These are phyloP conservation scores for Archips xylosteana DNA, from an alignment of 2,888 invertebrate species.

Conservation along the genomic window DNA sequence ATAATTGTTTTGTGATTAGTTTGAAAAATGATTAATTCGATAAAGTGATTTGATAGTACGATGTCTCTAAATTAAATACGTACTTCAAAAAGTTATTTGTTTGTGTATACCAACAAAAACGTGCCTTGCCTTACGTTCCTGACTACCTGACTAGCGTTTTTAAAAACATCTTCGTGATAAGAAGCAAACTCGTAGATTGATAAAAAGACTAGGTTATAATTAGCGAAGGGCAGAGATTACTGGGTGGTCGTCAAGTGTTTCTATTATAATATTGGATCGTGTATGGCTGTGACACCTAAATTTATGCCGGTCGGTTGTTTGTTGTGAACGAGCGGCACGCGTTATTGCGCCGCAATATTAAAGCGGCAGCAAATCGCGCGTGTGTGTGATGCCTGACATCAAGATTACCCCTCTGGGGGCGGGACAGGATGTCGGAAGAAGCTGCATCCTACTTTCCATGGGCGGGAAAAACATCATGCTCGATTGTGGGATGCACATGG, in stretches of 20 bases:
- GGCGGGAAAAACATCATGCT: constrained; percentile 99
- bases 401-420: constrained; percentile 96
- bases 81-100: neutral
- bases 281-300: neutral
- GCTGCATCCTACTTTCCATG: constrained; percentile 97
- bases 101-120: neutral
- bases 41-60: neutral
- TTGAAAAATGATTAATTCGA: neutral
- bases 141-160: neutral
- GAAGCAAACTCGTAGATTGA: constrained; percentile 21
- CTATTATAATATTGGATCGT: constrained; percentile 2
- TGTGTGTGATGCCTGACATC: constrained; percentile 90
- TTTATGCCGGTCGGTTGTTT: constrained; percentile 12
- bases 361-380: constrained; percentile 41
- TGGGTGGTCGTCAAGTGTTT: constrained; percentile 7
- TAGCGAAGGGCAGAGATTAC: constrained; percentile 5
- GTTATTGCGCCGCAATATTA: constrained; percentile 23
- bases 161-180: constrained; percentile 5
- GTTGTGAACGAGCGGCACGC: neutral
- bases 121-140: neutral
- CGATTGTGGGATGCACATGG: constrained; percentile 99
- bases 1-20: neutral
- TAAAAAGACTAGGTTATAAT: constrained; percentile 29
- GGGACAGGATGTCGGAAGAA: constrained; percentile 99
- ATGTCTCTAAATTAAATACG: neutral